Percentiles rank a stretch among this genome's conserved stretches.
Evolutionary conservation across 2,797 vertebrate genomes (phyloP).

Genomic region (Hybognathus amarus): DNA sequence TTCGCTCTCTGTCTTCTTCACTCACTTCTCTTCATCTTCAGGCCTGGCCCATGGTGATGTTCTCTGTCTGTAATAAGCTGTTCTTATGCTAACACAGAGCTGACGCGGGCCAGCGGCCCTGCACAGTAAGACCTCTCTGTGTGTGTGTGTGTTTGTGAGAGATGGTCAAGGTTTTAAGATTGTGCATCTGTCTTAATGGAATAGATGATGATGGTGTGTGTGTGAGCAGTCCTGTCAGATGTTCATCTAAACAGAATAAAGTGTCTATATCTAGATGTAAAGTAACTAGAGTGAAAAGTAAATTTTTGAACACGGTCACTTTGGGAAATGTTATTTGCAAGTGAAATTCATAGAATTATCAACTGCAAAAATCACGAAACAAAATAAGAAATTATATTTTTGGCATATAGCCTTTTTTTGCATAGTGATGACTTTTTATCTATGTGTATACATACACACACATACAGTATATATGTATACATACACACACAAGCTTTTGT

Average conservation of each 20-base stretch:
- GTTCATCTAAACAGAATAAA: conserved; percentile 12
- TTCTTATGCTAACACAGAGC: conserved; percentile 72
- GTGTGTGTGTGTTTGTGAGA: neutral
- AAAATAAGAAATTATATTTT: neutral
- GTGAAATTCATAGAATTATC: neutral
- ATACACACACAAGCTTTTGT: no score
- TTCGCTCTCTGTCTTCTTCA: conserved; percentile 37
- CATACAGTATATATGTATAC: no score
- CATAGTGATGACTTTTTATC: neutral
- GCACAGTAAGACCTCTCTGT: conserved; percentile 42
- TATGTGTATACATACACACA: no score
- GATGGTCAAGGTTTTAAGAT: conserved; percentile 19
- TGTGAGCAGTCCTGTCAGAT: conserved; percentile 4
- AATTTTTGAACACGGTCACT: conserved; percentile 16
- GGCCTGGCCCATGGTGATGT: conserved; percentile 37
- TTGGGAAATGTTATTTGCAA: neutral
- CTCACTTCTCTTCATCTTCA: conserved; percentile 23
- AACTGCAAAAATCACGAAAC: neutral
- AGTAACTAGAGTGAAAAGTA: conserved; percentile 7
- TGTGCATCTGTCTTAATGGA: conserved; percentile 22
- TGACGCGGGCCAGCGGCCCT: conserved; percentile 68
- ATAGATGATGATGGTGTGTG: conserved; percentile 2
- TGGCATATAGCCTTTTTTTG: neutral
- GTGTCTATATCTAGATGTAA: conserved; percentile 13
- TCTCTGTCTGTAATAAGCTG: conserved; percentile 53